These are phyloP conservation scores for Drosophila kurseongensis DNA, from an alignment of 1,140 invertebrate species.

Conservation along the genomic window DNA sequence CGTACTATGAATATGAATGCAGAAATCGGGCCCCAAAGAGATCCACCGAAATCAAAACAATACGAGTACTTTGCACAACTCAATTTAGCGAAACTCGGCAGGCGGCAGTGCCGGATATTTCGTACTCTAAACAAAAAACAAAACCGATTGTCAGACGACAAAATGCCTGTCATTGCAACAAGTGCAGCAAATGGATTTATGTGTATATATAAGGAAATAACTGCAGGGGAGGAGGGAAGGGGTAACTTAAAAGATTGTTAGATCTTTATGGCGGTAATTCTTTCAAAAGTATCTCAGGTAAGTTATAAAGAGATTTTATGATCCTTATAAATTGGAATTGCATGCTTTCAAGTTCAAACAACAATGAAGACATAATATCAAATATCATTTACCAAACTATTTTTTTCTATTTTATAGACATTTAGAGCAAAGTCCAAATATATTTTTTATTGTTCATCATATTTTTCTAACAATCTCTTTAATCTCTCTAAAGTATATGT, in stretches of 20 bases:
- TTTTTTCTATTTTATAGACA: too few relatives aligned
- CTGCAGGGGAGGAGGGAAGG: not conserved
- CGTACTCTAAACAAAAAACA: conserved; percentile 17
- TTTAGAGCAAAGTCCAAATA: too few relatives aligned
- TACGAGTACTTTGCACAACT: conserved; percentile 54
- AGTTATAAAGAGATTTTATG: too few relatives aligned
- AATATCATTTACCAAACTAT: too few relatives aligned
- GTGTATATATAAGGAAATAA: conserved; percentile 7
- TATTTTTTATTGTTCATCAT: too few relatives aligned
- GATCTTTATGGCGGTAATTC: not conserved
- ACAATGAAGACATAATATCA: too few relatives aligned
- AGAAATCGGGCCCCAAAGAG: conserved; percentile 29
- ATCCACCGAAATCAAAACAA: conserved; percentile 47
- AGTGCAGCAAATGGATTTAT: conserved; percentile 59
- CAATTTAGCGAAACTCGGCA: conserved; percentile 28
- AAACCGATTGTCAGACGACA: conserved; percentile 47
- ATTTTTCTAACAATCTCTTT: too few relatives aligned
- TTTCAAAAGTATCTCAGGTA: not conserved
- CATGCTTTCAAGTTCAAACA: too few relatives aligned
- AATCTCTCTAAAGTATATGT: not conserved
- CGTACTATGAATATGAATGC: conserved; percentile 48
- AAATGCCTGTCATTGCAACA: conserved; percentile 67
- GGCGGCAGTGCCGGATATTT: conserved; percentile 43
- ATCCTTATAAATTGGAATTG: too few relatives aligned
- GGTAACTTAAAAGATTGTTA: not conserved